phyloP scores from a whole-genome alignment of 2,113 vertebrate species.

The Micromys minutus region DNA sequence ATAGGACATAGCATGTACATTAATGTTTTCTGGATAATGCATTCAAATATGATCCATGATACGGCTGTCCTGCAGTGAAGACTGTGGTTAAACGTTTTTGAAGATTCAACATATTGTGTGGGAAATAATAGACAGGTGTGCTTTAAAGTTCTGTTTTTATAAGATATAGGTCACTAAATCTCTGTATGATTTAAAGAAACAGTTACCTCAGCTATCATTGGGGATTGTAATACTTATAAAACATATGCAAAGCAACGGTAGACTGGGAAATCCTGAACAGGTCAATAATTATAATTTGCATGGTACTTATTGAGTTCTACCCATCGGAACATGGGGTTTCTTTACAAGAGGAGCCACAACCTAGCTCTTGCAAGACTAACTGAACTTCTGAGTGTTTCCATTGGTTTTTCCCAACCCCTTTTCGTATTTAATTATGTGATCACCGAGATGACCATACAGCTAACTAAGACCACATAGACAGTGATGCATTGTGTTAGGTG shows the following conservation, averaged over 20 bases:
- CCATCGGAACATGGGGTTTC: neutral
- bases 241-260: neutral
- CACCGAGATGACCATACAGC: neutral
- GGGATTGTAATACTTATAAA: neutral
- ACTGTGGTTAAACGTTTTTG: neutral
- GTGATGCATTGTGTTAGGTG: neutral
- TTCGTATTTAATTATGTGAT: neutral
- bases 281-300: neutral
- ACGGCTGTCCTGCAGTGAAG: neutral
- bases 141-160: conserved; percentile 2
- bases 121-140: neutral
- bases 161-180: neutral
- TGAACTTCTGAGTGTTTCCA: neutral
- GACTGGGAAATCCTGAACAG: neutral
- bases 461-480: neutral
- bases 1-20: neutral
- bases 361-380: neutral
- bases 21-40: neutral
- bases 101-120: neutral
- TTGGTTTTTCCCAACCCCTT: neutral
- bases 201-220: conserved; percentile 10
- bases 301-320: neutral
- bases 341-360: neutral
- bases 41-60: neutral
- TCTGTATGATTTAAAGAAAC: neutral